These are phyloP conservation scores for Cyclargus thomasi DNA, from an alignment of 1,140 invertebrate species.

Conservation along the genomic window DNA sequence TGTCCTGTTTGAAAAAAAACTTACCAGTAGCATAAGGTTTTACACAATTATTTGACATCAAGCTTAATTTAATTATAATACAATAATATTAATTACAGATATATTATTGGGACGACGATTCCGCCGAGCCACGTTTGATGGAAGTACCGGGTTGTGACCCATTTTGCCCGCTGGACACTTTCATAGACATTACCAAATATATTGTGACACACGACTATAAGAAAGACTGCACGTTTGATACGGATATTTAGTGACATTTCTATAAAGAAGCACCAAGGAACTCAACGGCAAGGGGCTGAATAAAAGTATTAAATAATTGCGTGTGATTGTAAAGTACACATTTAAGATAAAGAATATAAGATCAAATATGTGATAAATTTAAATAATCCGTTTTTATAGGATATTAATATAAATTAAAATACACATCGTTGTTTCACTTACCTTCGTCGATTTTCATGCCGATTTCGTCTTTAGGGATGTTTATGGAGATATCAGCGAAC, in stretches of 20 bases:
- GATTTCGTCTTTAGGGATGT: constrained; percentile 89
- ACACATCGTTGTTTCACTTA: constrained; percentile 41
- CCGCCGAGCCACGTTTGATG: constrained; percentile 62
- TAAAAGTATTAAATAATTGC: neutral
- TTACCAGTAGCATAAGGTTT: too few species aligned
- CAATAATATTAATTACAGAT: constrained; percentile 49
- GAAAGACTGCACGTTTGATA: constrained; percentile 53
- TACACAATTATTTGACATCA: too few species aligned
- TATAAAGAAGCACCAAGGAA: neutral
- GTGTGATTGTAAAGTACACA: constrained; percentile 1
- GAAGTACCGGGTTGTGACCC: constrained; percentile 64
- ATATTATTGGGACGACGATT: constrained; percentile 70
- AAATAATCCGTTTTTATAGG: neutral
- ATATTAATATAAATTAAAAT: neutral
- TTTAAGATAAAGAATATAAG: constrained; percentile 7
- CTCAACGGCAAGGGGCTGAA: neutral
- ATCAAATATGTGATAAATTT: neutral
- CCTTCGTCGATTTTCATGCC: constrained; percentile 87
- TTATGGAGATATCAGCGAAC: constrained; percentile 88
- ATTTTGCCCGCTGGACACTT: constrained; percentile 63
- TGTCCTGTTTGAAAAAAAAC: too few species aligned
- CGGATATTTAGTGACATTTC: constrained; percentile 15
- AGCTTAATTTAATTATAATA: too few species aligned
- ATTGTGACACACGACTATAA: constrained; percentile 60
- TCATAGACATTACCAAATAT: constrained; percentile 60